Conservation (phyloP, 2,113 vertebrate species). For the Catagonus wagneri region DNA sequence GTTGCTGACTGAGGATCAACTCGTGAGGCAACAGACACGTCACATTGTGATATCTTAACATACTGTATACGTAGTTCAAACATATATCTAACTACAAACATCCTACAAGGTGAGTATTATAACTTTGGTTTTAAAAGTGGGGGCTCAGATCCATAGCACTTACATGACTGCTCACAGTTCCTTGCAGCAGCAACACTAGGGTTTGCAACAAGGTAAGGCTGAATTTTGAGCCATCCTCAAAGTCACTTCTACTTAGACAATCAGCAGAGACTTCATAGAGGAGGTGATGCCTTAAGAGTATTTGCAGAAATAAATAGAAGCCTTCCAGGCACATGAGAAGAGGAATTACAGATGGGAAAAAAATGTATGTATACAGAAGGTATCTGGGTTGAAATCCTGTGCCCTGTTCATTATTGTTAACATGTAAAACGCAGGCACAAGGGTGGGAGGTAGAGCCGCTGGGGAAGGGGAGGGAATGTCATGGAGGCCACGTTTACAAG, state of each 20-base stretch:
- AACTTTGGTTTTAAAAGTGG: not conserved
- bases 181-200: not conserved
- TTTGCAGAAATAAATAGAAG: not conserved
- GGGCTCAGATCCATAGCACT: not conserved
- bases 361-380: not conserved
- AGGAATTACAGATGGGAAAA: not conserved
- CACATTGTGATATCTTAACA: not conserved
- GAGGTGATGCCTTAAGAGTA: not conserved
- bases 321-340: not conserved
- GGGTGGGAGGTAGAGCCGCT: not conserved
- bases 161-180: not conserved
- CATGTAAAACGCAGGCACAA: accelerated
- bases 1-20: not conserved
- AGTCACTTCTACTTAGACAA: not conserved
- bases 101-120: not conserved
- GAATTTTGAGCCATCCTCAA: not conserved
- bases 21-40: not conserved
- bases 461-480: not conserved
- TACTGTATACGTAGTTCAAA: not conserved
- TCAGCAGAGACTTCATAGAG: not conserved
- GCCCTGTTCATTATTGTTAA: not conserved
- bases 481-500: accelerated
- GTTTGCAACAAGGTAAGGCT: not conserved
- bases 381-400: not conserved
- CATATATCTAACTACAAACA: not conserved